phyloP scores from a whole-genome alignment of 2,113 vertebrate genomes.

The Panthera leo region DNA sequence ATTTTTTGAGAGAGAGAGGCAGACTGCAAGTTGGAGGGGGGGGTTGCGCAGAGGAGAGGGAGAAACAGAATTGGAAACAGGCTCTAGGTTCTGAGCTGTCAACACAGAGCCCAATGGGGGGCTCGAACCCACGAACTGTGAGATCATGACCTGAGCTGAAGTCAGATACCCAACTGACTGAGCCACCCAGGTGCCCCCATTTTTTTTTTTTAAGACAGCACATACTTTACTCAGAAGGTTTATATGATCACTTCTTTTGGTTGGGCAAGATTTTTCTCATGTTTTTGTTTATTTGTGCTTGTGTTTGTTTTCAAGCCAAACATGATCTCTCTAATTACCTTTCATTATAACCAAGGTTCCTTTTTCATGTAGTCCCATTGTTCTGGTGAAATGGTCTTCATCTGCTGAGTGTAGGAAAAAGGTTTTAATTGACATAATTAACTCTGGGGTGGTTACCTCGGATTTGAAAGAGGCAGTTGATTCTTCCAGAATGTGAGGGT shows the following conservation, averaged over 20 bases:
- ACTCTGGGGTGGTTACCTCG: conserved; percentile 45
- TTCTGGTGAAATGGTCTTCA: conserved; percentile 52
- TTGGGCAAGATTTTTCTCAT: not conserved
- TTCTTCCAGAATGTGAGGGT: conserved; percentile 60
- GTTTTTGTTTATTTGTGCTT: not conserved
- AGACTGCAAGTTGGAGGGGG: too few relatives aligned
- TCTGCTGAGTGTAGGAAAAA: conserved; percentile 55
- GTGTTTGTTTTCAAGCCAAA: not conserved
- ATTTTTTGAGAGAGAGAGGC: too few relatives aligned
- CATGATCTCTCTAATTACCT: conserved; percentile 30
- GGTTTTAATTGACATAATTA: conserved; percentile 73
- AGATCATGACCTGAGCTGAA: too few relatives aligned
- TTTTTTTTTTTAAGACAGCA: not conserved
- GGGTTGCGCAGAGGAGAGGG: too few relatives aligned
- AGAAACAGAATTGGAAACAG: too few relatives aligned
- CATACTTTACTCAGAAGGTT: not conserved
- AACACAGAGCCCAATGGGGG: too few relatives aligned
- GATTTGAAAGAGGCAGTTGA: conserved; percentile 63
- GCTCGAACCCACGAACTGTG: too few relatives aligned
- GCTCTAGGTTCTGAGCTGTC: too few relatives aligned
- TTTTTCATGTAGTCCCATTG: not conserved
- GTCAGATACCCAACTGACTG: too few relatives aligned
- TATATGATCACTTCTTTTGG: not conserved
- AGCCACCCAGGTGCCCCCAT: too few relatives aligned
- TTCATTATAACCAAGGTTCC: conserved; percentile 31